Evolutionary conservation across 2,888 invertebrate species (phyloP).

Genomic region (Cephus pulcher): DNA sequence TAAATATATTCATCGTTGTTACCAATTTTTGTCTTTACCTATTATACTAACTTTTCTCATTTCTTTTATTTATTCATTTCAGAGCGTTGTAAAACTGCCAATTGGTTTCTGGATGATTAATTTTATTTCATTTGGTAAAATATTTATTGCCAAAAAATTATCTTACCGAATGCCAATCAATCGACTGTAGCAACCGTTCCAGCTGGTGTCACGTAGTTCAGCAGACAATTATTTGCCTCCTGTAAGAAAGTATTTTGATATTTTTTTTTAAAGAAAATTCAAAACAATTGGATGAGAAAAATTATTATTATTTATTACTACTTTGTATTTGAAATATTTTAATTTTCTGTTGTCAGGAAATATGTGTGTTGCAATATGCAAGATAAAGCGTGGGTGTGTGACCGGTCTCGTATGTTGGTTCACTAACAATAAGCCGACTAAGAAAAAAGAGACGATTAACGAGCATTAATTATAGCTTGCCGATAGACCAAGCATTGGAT

Average conservation of each 20-base stretch:
- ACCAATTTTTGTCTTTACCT: neutral
- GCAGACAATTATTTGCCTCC: neutral
- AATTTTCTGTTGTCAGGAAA: neutral
- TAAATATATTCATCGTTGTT: neutral
- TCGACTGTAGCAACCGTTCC: neutral
- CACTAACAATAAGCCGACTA: neutral
- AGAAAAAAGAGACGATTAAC: constrained; percentile 2
- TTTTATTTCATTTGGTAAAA: neutral
- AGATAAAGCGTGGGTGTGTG: constrained; percentile 7
- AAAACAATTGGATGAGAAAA: neutral
- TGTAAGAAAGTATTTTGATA: neutral
- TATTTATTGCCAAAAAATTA: neutral
- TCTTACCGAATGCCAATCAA: neutral
- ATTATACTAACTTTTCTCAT: neutral
- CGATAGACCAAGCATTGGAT: neutral
- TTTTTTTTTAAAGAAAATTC: neutral
- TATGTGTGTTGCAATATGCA: neutral
- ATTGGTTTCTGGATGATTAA: neutral
- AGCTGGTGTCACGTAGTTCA: neutral
- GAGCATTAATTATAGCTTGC: neutral
- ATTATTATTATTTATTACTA: neutral
- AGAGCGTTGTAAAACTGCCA: neutral
- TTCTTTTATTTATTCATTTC: neutral
- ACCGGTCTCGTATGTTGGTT: neutral
- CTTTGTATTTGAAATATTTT: neutral